phyloP scores from a whole-genome alignment of 2,797 vertebrate genomes.

The Silurus lanzhouensis region DNA sequence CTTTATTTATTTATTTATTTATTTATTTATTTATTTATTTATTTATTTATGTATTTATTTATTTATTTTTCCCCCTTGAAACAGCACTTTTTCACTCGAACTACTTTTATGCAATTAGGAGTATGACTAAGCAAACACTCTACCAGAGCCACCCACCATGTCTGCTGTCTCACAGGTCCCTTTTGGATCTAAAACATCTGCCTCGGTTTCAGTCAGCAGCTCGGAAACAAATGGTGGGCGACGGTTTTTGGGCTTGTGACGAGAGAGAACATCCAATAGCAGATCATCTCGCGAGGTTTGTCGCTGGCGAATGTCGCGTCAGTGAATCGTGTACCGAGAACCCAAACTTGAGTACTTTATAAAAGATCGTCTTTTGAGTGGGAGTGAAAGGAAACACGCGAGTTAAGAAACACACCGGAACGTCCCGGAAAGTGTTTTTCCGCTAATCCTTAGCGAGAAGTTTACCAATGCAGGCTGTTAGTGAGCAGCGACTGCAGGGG shows the following conservation, averaged over 20 bases:
- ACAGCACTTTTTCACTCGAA: constrained; percentile 48
- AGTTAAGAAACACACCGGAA: neutral
- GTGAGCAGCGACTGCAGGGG: neutral
- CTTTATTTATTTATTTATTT: constrained; percentile 22
- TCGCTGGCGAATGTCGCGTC: constrained; percentile 26
- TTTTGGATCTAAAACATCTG: constrained; percentile 52
- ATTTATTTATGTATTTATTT: too few species aligned
- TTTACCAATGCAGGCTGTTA: neutral
- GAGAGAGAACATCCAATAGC: constrained; percentile 49
- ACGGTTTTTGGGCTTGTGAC: constrained; percentile 41
- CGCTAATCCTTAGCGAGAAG: neutral
- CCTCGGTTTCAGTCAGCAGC: constrained; percentile 52
- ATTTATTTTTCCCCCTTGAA: neutral
- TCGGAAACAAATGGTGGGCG: constrained; percentile 52
- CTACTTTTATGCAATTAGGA: constrained; percentile 45
- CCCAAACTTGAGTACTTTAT: constrained; percentile 2
- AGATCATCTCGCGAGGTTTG: constrained; percentile 32
- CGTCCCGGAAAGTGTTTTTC: neutral
- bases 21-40: too few species aligned
- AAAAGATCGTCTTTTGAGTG: constrained; percentile 10
- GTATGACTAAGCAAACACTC: constrained; percentile 56
- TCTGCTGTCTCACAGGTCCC: constrained; percentile 51
- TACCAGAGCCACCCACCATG: constrained; percentile 52
- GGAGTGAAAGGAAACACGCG: constrained; percentile 26
- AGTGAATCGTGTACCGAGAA: constrained; percentile 34